Percentiles rank a stretch among this genome's conserved stretches.
phyloP scores from a whole-genome alignment of 2,797 vertebrate genomes.

The Cirrhinus molitorella region DNA sequence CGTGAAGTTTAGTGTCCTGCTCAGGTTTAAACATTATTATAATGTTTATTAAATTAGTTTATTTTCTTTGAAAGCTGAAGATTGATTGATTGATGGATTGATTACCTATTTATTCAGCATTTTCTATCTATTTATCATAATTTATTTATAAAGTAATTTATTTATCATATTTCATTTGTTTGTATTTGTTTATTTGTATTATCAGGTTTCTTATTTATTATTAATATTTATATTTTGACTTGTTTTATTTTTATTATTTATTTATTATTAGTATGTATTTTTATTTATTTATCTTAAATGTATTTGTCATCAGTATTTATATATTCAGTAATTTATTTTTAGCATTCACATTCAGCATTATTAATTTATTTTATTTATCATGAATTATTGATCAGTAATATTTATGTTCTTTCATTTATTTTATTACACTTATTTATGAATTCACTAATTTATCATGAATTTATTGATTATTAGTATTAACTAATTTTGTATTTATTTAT shows the following conservation, averaged over 20 bases:
- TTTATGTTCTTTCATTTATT: too few relatives aligned
- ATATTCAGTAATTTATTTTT: too few relatives aligned
- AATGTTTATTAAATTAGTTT: too few relatives aligned
- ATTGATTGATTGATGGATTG: neutral
- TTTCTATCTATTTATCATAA: neutral
- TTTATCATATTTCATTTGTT: neutral
- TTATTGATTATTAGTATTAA: neutral
- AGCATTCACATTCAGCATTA: too few relatives aligned
- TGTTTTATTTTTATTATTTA: neutral
- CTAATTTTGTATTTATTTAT: too few relatives aligned
- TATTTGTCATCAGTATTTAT: too few relatives aligned
- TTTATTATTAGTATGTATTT: neutral
- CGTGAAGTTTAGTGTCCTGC: neutral
- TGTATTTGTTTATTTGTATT: neutral
- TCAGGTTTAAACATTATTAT: neutral
- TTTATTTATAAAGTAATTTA: neutral
- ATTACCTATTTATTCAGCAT: neutral
- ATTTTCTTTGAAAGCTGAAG: neutral
- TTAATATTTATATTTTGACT: neutral
- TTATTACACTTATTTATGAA: too few relatives aligned
- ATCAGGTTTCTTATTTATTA: neutral
- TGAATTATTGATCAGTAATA: too few relatives aligned
- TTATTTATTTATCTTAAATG: too few relatives aligned
- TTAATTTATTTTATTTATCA: too few relatives aligned
- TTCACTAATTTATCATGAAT: too few relatives aligned